phyloP scores from a whole-genome alignment of 2,113 vertebrate species.

The Zingel zingel region DNA sequence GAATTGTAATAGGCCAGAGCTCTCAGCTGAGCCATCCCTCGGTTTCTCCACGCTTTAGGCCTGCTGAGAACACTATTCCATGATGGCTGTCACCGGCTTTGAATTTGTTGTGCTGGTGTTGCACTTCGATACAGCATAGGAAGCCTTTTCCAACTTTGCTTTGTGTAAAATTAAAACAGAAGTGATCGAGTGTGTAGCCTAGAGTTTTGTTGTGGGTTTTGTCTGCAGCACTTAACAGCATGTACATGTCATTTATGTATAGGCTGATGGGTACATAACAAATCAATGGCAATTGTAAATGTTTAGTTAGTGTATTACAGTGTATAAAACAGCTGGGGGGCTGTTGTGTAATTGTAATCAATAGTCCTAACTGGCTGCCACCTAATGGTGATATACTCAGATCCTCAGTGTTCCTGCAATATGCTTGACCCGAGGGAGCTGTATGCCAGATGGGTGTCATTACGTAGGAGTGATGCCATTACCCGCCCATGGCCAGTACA shows the following conservation, averaged over 20 bases:
- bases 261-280: slow-evolving; percentile 28
- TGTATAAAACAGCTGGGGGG: slow-evolving; percentile 41
- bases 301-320: slow-evolving; percentile 42
- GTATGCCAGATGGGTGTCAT: slow-evolving; percentile 68
- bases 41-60: slow-evolving; percentile 55
- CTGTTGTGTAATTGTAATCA: slow-evolving; percentile 78
- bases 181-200: background rate
- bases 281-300: slow-evolving; percentile 57
- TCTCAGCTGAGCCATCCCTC: slow-evolving; percentile 63
- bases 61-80: slow-evolving; percentile 42
- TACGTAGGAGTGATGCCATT: slow-evolving; percentile 63
- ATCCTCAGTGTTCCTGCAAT: slow-evolving; percentile 42
- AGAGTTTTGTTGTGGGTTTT: background rate
- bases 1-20: slow-evolving; percentile 44
- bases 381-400: slow-evolving; percentile 57
- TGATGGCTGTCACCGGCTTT: slow-evolving; percentile 60
- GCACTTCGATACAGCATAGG: background rate
- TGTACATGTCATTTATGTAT: slow-evolving; percentile 17
- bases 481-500: slow-evolving; percentile 7
- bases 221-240: background rate
- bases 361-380: slow-evolving; percentile 66
- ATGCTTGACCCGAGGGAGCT: slow-evolving; percentile 45
- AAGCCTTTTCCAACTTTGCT: background rate
- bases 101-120: slow-evolving; percentile 30
- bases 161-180: background rate